These are phyloP conservation scores for Panthera uncia DNA, from an alignment of 2,113 vertebrate species.

Conservation along the genomic window DNA sequence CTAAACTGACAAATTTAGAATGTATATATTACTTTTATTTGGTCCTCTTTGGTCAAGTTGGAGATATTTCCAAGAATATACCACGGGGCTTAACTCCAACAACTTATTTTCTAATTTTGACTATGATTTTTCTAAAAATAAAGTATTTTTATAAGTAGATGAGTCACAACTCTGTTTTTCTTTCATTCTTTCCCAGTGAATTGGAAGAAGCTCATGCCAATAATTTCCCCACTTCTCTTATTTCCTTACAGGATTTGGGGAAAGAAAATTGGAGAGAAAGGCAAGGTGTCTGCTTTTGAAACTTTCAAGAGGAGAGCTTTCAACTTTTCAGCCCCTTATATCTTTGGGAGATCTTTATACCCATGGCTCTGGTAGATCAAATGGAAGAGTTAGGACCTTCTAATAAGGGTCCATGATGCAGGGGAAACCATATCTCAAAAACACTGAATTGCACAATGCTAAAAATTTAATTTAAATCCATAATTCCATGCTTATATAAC, in stretches of 20 bases:
- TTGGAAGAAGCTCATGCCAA: neutral
- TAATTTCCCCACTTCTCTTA: neutral
- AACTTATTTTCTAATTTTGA: neutral
- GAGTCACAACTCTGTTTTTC: neutral
- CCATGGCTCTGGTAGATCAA: neutral
- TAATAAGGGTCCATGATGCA: neutral
- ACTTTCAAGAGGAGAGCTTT: neutral
- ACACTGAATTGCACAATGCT: neutral
- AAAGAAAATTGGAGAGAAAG: neutral
- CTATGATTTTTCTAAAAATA: neutral
- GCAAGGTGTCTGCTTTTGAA: neutral
- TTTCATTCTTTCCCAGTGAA: neutral
- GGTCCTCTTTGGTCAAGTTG: neutral
- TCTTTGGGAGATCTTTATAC: neutral
- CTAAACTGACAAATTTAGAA: neutral
- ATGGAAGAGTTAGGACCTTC: neutral
- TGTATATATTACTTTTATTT: neutral
- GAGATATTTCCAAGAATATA: neutral
- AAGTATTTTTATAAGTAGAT: neutral
- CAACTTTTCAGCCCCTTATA: neutral
- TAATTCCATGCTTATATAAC: neutral
- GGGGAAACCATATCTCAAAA: neutral
- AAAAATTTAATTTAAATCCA: neutral
- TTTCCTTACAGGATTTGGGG: neutral
- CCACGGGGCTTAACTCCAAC: neutral